A percentile compares a stretch with the other conserved stretches of the same genome.
Evolutionary conservation across 2,113 vertebrate species (phyloP).

Genomic region (Proteles cristata): DNA sequence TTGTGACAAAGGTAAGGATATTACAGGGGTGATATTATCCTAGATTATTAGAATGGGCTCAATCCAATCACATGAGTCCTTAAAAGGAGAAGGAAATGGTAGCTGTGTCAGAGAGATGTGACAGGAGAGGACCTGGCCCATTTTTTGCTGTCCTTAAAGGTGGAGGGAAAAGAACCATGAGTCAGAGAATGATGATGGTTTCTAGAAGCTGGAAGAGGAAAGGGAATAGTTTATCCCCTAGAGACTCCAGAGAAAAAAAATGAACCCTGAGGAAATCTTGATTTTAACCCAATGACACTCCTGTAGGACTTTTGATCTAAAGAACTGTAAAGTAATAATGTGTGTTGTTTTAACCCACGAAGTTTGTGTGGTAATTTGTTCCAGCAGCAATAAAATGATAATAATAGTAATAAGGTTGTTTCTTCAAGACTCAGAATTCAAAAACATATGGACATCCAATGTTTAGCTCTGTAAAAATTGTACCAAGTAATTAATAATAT

Average conservation of each 20-base stretch:
- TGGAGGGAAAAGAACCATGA: not conserved
- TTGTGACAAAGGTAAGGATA: not conserved
- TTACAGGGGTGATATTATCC: not conserved
- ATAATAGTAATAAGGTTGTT: not conserved
- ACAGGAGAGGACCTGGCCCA: not conserved
- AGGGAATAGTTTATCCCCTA: not conserved
- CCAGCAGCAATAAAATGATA: not conserved
- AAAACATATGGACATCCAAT: not conserved
- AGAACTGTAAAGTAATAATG: not conserved
- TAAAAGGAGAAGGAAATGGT: not conserved
- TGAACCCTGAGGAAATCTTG: not conserved
- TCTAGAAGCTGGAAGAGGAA: not conserved
- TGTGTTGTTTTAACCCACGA: not conserved
- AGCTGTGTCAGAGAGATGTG: not conserved
- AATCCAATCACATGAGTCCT: not conserved
- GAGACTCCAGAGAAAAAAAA: not conserved
- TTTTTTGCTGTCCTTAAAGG: not conserved
- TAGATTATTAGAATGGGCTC: not conserved
- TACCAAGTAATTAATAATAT: not conserved
- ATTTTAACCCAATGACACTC: not conserved
- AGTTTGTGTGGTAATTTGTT: not conserved
- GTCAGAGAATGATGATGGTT: not conserved
- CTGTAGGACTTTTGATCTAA: not conserved
- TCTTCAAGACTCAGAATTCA: not conserved
- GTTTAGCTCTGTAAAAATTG: not conserved